Evolutionary conservation across 2,113 vertebrate genomes (phyloP), one percentile per base, ranked within the genome.

Genomic region (Naja naja): DNA sequence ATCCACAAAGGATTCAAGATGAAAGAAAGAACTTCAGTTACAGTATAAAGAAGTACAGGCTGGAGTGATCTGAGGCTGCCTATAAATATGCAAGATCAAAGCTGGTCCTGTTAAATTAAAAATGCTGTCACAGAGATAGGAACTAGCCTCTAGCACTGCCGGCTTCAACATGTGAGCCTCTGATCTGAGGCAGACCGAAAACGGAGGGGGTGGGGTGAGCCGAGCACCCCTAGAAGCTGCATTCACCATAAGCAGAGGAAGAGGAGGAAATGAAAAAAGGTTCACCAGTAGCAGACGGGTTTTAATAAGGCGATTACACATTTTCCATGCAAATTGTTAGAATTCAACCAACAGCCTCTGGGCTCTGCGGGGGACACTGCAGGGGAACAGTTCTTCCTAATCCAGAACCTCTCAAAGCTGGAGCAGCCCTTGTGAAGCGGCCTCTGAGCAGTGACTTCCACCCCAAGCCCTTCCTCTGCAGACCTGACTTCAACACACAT

Each of bases 61-160:
- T 95, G 95, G 94, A 98, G 96, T 96, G 97, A 98, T 97, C 96
- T 98, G 96, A 97, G 97, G 95, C 97, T 97, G 97, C 97, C 97
- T 98, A 98, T 97, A 98, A 98, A 98, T 98, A 98, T 98, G 97
- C 96, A 12, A 96, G 97, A 98, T 98, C 98, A 99, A 99, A 98
- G 98, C 94, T 86, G 12, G 95, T 97, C 96, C 97, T 98, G 97
- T 97, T 98, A 98, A 98, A 98, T 98, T 98, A 98, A 98, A 98
- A 98, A 98, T 95, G 97, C 97, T 98, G 98, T 98, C 98, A 98
- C 98, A 98, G 96, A 97, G 97, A 98, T 97, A 98, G 97, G 97
- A 98, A 98, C 97, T 98, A 97, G 98, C 98, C 98, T 98, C 97
- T 96, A 98, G 98, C 98, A 96, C 97, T 98, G 97, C 98, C 97